These are phyloP conservation scores for Meandrusa payeni DNA, from an alignment of 2,888 invertebrate species.

Conservation along the genomic window DNA sequence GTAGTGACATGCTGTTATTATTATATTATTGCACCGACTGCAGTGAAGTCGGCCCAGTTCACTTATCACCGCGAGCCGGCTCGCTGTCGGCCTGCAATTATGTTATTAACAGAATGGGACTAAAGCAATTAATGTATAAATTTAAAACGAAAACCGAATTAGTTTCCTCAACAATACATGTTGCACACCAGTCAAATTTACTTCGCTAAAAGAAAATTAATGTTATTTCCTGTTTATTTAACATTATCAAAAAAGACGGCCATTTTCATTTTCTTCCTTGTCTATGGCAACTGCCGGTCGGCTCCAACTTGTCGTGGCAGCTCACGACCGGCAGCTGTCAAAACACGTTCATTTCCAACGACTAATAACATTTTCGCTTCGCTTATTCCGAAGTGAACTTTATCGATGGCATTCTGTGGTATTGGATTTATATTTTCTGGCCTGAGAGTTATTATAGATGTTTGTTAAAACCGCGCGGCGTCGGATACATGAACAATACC, in stretches of 20 bases:
- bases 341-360: constrained; percentile 1
- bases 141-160: not conserved
- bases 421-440: not conserved
- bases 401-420: not conserved
- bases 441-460: not conserved
- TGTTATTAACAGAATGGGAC: constrained; percentile 1
- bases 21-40: no score
- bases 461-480: not conserved
- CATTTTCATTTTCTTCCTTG: no score
- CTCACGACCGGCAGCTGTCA: constrained; percentile 10
- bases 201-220: no score
- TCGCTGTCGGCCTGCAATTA: not conserved
- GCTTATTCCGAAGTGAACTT: not conserved
- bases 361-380: constrained; percentile 3
- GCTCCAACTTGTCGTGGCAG: constrained; percentile 2
- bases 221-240: no score
- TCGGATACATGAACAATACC: constrained; percentile 1
- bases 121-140: constrained; percentile 2
- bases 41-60: no score
- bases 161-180: no score
- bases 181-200: no score
- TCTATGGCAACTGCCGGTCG: no score
- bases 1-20: no score
- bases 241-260: no score
- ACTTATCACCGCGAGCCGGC: no score